Evolutionary conservation across 1,140 invertebrate genomes (phyloP).

Genomic region (Drosophila eugracilis): DNA sequence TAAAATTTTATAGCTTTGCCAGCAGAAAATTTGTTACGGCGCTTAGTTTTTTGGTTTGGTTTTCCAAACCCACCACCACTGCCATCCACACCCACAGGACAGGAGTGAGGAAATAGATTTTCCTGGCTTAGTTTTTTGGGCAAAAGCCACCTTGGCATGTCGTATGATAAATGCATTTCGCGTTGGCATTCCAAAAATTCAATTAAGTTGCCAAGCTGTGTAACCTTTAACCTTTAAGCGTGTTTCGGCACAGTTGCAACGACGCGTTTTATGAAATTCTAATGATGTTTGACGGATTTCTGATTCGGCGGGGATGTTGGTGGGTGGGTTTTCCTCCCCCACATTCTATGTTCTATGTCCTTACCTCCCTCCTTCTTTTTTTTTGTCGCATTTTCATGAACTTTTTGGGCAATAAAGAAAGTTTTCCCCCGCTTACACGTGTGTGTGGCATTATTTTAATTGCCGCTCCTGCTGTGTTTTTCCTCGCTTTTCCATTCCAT

Average conservation of each 20-base stretch:
- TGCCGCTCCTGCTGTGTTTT: slow-evolving; percentile 67
- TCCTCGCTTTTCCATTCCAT: slow-evolving; percentile 14
- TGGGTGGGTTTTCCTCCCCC: neutral
- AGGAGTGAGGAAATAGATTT: slow-evolving; percentile 68
- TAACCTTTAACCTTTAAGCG: slow-evolving; percentile 40
- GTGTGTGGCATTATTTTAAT: slow-evolving; percentile 81
- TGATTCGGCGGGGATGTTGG: too few relatives aligned
- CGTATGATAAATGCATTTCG: slow-evolving; percentile 74
- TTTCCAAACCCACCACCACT: neutral
- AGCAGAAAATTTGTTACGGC: slow-evolving; percentile 70
- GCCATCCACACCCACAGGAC: too few relatives aligned
- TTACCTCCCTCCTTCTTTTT: too few relatives aligned
- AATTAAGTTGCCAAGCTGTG: slow-evolving; percentile 59
- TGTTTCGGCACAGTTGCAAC: slow-evolving; percentile 56
- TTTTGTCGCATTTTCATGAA: slow-evolving; percentile 52
- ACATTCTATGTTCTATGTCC: neutral
- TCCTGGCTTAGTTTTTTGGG: slow-evolving; percentile 60
- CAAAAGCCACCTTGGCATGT: slow-evolving; percentile 41
- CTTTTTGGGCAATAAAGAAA: slow-evolving; percentile 69
- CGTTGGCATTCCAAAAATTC: slow-evolving; percentile 54
- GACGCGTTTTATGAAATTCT: slow-evolving; percentile 68
- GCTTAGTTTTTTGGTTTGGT: slow-evolving; percentile 55
- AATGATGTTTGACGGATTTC: slow-evolving; percentile 62
- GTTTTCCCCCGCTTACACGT: slow-evolving; percentile 33
- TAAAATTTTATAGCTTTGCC: slow-evolving; percentile 70